phyloP scores from a whole-genome alignment of 2,888 invertebrate species.

The Crepidodera aurea region DNA sequence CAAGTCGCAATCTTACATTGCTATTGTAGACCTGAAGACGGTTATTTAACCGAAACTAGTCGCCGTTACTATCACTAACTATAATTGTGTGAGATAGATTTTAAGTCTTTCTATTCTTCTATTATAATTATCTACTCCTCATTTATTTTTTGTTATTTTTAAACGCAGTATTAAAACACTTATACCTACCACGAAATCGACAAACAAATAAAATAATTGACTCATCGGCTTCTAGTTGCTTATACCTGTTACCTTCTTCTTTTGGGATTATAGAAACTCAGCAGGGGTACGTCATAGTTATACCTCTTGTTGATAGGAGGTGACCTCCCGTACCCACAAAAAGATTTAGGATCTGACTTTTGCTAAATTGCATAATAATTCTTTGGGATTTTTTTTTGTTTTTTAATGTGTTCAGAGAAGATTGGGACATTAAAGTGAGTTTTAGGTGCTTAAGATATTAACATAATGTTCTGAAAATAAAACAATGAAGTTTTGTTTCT shows the following conservation, averaged over 20 bases:
- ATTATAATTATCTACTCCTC: no score
- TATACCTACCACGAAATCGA: neutral
- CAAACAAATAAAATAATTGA: conserved; percentile 27
- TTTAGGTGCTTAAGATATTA: no score
- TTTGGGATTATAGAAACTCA: conserved; percentile 26
- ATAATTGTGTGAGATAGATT: no score
- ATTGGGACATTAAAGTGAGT: neutral
- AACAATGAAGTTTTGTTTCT: no score
- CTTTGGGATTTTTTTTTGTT: neutral
- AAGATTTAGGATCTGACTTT: conserved; percentile 23
- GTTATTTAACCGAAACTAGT: no score
- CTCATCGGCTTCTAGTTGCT: conserved; percentile 23
- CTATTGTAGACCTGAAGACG: no score
- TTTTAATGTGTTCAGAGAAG: conserved; percentile 6
- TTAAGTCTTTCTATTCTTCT: no score
- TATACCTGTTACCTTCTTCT: conserved; percentile 15
- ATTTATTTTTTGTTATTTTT: no score
- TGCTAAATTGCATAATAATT: conserved; percentile 22
- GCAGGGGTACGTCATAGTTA: conserved; percentile 32
- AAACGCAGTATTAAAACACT: no score
- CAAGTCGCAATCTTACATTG: no score
- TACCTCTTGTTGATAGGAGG: conserved; percentile 33
- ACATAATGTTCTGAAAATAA: no score
- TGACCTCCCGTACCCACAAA: conserved; percentile 28
- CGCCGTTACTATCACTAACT: no score